phyloP scores from a whole-genome alignment of 2,888 invertebrate species.

The Argynnis bischoffii region DNA sequence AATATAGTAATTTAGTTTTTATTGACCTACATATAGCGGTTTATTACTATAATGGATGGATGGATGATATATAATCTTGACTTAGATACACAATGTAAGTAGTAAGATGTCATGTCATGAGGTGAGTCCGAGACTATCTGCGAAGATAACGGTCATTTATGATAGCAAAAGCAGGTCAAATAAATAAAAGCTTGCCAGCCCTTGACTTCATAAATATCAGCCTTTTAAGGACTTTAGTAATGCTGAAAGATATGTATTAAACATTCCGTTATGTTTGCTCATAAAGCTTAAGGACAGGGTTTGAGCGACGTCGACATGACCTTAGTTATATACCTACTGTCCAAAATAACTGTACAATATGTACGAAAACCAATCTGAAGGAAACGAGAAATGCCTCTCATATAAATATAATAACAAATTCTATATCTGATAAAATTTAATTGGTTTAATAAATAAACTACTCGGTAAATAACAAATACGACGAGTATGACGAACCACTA shows the following conservation, averaged over 20 bases:
- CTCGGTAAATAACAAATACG: background rate
- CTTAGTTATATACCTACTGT: conserved; percentile 26
- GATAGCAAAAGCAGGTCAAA: conserved; percentile 40
- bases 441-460: conserved; percentile 6
- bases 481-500: background rate
- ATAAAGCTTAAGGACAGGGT: conserved; percentile 29
- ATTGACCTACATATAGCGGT: no score
- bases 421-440: background rate
- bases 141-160: conserved; percentile 35
- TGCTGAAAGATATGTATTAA: background rate
- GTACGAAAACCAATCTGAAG: background rate
- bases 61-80: conserved; percentile 21
- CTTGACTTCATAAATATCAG: conserved; percentile 34
- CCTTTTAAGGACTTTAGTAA: conserved; percentile 8
- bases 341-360: conserved; percentile 13
- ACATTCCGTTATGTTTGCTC: no score
- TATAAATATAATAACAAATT: background rate
- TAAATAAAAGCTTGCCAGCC: conserved; percentile 21
- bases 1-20: background rate
- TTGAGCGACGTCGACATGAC: conserved; percentile 31
- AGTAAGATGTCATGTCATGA: conserved; percentile 31
- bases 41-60: conserved; percentile 4
- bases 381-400: background rate
- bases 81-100: conserved; percentile 17
- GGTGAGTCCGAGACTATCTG: conserved; percentile 27